Conservation (phyloP, 2,888 invertebrate species). For the Cryptophagus acutangulus region DNA sequence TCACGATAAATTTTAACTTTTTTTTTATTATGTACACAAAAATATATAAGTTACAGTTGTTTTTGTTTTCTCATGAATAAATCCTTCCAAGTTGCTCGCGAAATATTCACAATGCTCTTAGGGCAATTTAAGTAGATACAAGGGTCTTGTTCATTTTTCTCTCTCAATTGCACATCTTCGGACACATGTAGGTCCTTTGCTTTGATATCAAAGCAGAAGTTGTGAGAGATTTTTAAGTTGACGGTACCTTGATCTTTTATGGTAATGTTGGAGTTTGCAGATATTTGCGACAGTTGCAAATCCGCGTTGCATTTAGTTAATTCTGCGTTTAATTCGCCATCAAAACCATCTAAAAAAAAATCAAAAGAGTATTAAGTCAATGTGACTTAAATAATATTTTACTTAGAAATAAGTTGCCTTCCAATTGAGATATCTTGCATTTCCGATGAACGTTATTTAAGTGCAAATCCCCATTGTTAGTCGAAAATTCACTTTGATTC, state of each 20-base stretch:
- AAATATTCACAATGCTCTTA: constrained; percentile 28
- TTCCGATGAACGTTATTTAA: constrained; percentile 39
- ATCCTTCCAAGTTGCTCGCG: constrained; percentile 34
- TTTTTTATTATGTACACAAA: constrained; percentile 1
- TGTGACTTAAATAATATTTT: constrained; percentile 14
- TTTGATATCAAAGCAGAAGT: constrained; percentile 32
- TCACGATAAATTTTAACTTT: neutral
- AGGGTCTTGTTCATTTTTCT: constrained; percentile 15
- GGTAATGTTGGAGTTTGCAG: constrained; percentile 36
- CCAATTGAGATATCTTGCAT: constrained; percentile 31
- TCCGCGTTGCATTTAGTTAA: constrained; percentile 37
- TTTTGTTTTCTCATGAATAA: constrained; percentile 28
- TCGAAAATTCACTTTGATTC: constrained; percentile 32
- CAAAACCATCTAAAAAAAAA: constrained; percentile 41
- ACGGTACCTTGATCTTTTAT: constrained; percentile 35
- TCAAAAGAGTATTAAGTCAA: constrained; percentile 1
- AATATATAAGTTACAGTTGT: constrained; percentile 1
- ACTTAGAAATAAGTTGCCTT: constrained; percentile 37
- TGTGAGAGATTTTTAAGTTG: constrained; percentile 36
- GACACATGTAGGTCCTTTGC: constrained; percentile 20
- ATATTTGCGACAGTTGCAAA: constrained; percentile 41
- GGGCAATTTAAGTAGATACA: constrained; percentile 26
- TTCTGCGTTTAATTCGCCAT: constrained; percentile 39
- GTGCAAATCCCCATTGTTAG: constrained; percentile 35
- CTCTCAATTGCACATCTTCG: constrained; percentile 24